Evolutionary conservation across 1,140 invertebrate species (phyloP).

Genomic region (Batillaria attramentaria): DNA sequence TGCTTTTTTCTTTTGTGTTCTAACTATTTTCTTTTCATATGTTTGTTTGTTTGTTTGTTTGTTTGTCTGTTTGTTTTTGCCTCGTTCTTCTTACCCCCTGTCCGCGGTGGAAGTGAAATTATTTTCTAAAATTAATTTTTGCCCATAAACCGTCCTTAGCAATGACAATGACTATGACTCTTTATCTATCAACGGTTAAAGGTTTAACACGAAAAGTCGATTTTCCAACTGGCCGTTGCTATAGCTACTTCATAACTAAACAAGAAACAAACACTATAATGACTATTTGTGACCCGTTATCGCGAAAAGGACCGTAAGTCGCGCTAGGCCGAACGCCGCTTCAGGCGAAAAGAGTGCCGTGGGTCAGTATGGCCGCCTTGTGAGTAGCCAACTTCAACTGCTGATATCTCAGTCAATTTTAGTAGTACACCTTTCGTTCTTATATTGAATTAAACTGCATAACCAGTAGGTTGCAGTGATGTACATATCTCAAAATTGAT

Average conservation of each 20-base stretch:
- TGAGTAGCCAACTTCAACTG: too few relatives aligned
- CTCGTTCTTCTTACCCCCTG: not conserved
- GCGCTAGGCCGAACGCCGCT: too few relatives aligned
- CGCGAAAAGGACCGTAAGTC: too few relatives aligned
- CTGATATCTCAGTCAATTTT: too few relatives aligned
- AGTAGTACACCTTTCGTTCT: too few relatives aligned
- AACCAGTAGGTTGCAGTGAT: too few relatives aligned
- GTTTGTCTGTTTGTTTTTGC: not conserved
- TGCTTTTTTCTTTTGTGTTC: slow-evolving; percentile 1
- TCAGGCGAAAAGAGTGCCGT: too few relatives aligned
- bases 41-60: not conserved
- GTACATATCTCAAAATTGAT: too few relatives aligned
- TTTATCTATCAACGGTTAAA: not conserved
- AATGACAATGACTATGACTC: not conserved
- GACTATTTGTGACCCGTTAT: too few relatives aligned
- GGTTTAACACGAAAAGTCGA: not conserved
- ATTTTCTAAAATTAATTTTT: not conserved
- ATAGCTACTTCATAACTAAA: not conserved
- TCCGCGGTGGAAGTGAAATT: not conserved
- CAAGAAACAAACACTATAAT: too few relatives aligned
- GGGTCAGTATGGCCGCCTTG: too few relatives aligned
- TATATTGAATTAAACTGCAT: too few relatives aligned
- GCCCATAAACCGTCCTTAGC: not conserved
- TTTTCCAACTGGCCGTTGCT: not conserved
- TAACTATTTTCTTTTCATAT: not conserved